Conservation (phyloP, 2,113 vertebrate genomes). For the Hemicordylus capensis region DNA sequence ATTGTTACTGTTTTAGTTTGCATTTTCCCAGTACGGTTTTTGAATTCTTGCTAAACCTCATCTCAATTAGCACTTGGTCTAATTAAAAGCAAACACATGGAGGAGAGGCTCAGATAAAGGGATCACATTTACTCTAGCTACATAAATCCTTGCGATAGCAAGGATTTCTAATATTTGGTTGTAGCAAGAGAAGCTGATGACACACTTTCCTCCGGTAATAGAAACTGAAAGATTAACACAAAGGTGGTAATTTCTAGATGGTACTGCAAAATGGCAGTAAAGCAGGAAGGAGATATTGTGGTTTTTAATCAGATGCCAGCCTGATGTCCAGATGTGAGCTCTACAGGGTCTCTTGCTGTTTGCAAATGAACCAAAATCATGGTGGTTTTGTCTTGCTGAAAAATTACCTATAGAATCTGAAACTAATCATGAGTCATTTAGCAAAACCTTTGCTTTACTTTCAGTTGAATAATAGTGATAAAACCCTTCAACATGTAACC, state of each 20-base stretch:
- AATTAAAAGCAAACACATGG: neutral
- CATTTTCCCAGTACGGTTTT: no score
- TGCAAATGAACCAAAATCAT: conserved; percentile 6
- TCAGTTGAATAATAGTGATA: no score
- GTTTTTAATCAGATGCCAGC: neutral
- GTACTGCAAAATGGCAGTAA: conserved; percentile 11
- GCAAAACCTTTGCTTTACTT: neutral
- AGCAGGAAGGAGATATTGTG: neutral
- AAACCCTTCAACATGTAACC: no score
- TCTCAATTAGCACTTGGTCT: neutral
- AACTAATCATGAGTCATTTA: neutral
- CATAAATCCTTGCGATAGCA: neutral
- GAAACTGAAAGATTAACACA: conserved; percentile 19
- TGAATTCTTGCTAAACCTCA: neutral
- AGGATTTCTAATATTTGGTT: conserved; percentile 6
- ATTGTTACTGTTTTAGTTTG: no score
- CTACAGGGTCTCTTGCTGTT: neutral
- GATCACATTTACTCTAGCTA: neutral
- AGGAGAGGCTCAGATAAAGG: neutral
- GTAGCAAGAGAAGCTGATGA: neutral
- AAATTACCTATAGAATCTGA: neutral
- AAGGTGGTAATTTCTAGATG: neutral
- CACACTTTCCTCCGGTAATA: neutral
- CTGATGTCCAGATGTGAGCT: neutral
- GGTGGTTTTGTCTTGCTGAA: neutral